These are phyloP conservation scores for Atherix ibis DNA, from an alignment of 2,888 invertebrate genomes.

Conservation along the genomic window DNA sequence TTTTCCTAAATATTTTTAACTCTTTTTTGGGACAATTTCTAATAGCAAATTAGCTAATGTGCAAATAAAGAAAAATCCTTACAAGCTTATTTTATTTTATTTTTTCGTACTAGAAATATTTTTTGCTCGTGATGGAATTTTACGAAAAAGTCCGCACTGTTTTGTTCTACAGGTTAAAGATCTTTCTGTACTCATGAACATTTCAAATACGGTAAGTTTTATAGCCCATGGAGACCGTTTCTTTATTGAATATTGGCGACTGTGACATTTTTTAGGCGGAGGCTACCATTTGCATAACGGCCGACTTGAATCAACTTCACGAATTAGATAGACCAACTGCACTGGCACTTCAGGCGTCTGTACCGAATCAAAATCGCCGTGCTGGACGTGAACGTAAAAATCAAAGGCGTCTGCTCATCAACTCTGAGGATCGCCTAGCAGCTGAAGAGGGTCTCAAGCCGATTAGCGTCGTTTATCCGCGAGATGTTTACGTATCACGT, in stretches of 20 bases:
- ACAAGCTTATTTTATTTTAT: no score
- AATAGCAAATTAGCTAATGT: background rate
- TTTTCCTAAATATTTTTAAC: background rate
- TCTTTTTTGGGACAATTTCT: no score
- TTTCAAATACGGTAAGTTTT: no score
- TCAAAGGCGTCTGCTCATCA: conserved; percentile 12
- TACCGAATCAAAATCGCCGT: background rate
- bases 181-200: no score
- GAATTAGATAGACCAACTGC: conserved; percentile 24
- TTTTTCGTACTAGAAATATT: conserved; percentile 22
- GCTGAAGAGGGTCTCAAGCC: conserved; percentile 13
- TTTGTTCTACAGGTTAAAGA: conserved; percentile 38
- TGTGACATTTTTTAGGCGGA: no score
- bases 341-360: conserved; percentile 20
- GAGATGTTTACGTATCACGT: conserved; percentile 28
- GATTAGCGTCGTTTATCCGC: conserved; percentile 19
- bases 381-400: conserved; percentile 5
- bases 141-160: conserved; percentile 32
- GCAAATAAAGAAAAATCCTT: no score
- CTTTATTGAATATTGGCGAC: no score
- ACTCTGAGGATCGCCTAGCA: conserved; percentile 16
- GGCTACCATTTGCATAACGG: conserved; percentile 33
- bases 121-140: conserved; percentile 24
- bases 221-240: no score
- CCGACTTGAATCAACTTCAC: conserved; percentile 23